A percentile compares a stretch with the other conserved stretches of the same genome.
phyloP scores from a whole-genome alignment of 2,888 invertebrate genomes.

The Digitonthophagus gazella region DNA sequence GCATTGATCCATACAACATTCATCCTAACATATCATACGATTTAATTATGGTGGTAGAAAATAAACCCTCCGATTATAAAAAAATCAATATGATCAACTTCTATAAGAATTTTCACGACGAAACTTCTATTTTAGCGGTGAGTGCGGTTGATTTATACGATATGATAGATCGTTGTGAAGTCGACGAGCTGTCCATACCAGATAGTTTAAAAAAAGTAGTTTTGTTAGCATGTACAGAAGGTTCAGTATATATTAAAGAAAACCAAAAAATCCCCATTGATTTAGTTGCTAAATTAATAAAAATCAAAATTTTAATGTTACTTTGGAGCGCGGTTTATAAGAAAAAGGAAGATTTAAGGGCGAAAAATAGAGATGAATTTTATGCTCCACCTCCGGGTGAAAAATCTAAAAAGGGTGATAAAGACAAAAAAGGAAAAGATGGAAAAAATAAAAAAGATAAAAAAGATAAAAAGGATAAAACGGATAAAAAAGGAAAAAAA shows the following conservation, averaged over 20 bases:
- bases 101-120: slow-evolving; percentile 14
- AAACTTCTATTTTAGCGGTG: neutral
- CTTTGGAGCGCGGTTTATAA: slow-evolving; percentile 20
- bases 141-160: slow-evolving; percentile 16
- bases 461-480: slow-evolving; percentile 18
- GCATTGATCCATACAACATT: slow-evolving; percentile 17
- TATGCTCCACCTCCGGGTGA: slow-evolving; percentile 12
- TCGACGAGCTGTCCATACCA: slow-evolving; percentile 4
- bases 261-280: slow-evolving; percentile 21
- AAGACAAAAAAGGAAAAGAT: slow-evolving; percentile 14
- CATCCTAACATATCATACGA: slow-evolving; percentile 22
- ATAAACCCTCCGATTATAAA: slow-evolving; percentile 13
- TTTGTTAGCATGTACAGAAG: slow-evolving; percentile 19
- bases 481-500: slow-evolving; percentile 20
- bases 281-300: slow-evolving; percentile 22
- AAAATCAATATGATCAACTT: slow-evolving; percentile 21
- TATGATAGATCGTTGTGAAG: neutral
- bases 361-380: slow-evolving; percentile 18
- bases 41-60: slow-evolving; percentile 24
- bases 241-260: slow-evolving; percentile 12
- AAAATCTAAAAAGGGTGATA: slow-evolving; percentile 1
- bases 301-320: slow-evolving; percentile 20
- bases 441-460: slow-evolving; percentile 10
- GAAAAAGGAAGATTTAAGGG: neutral
- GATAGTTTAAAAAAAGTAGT: slow-evolving; percentile 6